Conservation (phyloP, 2,888 invertebrate species). For the Anaspis maculata region DNA sequence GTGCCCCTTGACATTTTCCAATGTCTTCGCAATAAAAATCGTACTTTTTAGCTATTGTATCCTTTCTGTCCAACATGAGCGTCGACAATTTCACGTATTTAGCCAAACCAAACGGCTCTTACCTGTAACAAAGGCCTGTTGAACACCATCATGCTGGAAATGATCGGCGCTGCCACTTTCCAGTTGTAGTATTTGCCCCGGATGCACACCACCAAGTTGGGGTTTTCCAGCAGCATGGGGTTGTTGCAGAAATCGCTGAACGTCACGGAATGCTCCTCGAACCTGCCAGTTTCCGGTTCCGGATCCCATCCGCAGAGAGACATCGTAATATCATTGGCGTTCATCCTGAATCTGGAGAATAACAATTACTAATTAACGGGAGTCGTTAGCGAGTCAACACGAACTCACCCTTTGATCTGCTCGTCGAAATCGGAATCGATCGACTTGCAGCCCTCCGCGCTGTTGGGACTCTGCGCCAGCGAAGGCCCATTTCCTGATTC, state of each 20-base stretch:
- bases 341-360: conserved; percentile 34
- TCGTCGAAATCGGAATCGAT: conserved; percentile 81
- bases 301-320: conserved; percentile 68
- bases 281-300: conserved; percentile 46
- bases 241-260: conserved; percentile 60
- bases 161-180: conserved; percentile 83
- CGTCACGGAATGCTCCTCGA: conserved; percentile 49
- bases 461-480: conserved; percentile 86
- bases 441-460: conserved; percentile 75
- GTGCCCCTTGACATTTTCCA: too few species aligned
- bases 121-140: conserved; percentile 76
- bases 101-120: too few species aligned
- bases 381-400: too few species aligned
- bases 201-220: conserved; percentile 77
- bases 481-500: conserved; percentile 96
- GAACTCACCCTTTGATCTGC: conserved; percentile 44
- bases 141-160: conserved; percentile 80
- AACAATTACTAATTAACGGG: too few species aligned
- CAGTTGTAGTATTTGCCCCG: conserved; percentile 86
- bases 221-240: conserved; percentile 66
- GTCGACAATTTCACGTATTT: too few species aligned
- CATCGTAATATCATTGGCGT: conserved; percentile 57
- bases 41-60: too few species aligned
- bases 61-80: too few species aligned
- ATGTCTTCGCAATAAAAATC: too few species aligned